Evolutionary conservation across 2,113 vertebrate species (phyloP).

Genomic region (Malurus cyaneus): DNA sequence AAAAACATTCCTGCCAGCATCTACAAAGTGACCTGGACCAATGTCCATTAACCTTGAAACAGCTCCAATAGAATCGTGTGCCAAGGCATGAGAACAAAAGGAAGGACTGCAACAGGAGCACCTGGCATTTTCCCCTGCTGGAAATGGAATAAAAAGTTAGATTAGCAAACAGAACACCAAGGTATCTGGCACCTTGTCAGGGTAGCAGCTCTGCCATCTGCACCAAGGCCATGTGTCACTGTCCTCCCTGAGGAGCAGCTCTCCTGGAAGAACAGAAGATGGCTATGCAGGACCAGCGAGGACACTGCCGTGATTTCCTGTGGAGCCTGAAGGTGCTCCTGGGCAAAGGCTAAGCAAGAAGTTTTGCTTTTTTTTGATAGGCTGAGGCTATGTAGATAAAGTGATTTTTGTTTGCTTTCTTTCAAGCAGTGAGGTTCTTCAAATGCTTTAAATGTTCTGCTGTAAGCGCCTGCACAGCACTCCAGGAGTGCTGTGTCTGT

Average conservation of each 20-base stretch:
- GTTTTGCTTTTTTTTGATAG: neutral
- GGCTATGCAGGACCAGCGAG: constrained; percentile 21
- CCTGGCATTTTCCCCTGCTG: neutral
- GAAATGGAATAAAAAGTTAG: constrained; percentile 46
- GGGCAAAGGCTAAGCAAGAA: neutral
- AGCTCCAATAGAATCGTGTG: neutral
- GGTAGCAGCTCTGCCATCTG: constrained; percentile 28
- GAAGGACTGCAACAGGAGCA: neutral
- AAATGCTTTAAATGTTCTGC: neutral
- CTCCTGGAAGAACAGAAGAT: constrained; percentile 42
- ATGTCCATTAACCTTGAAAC: constrained; percentile 34
- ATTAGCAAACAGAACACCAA: constrained; percentile 36
- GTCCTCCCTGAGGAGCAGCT: constrained; percentile 12
- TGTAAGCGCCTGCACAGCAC: neutral
- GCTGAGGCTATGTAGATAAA: neutral
- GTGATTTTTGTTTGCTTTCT: neutral
- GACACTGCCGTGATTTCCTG: constrained; percentile 29
- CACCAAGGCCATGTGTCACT: constrained; percentile 45
- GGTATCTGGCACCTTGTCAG: constrained; percentile 49
- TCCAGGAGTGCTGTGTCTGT: neutral
- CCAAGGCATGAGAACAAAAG: constrained; percentile 41
- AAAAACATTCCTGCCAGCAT: neutral
- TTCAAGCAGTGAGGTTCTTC: neutral
- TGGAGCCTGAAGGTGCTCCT: neutral
- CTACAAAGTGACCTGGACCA: neutral